Percentiles rank a stretch among this genome's conserved stretches.
These are phyloP conservation scores for Gnathonemus longibarbis DNA, from an alignment of 2,113 vertebrate species.

Conservation along the genomic window DNA sequence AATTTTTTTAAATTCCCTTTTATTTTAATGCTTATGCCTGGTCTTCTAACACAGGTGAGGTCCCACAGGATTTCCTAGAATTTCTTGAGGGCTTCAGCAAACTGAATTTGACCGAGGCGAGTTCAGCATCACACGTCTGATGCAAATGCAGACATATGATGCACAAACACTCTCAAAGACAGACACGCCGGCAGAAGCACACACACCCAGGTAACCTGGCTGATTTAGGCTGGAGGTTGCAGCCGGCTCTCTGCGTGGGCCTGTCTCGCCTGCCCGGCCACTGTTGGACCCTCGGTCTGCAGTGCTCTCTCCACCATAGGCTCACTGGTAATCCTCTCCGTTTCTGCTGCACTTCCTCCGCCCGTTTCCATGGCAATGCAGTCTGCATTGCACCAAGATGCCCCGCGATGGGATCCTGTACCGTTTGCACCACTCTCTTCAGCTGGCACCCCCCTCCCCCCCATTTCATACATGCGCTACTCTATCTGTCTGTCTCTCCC, in stretches of 20 bases:
- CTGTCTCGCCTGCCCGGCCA: not conserved
- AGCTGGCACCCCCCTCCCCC: not conserved
- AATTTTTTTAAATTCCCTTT: not conserved
- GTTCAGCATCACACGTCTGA: not conserved
- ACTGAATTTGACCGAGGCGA: not conserved
- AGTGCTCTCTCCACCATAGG: slow-evolving; percentile 39
- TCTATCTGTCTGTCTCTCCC: not conserved
- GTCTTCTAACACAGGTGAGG: not conserved
- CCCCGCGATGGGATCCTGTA: slow-evolving; percentile 48
- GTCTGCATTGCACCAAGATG: slow-evolving; percentile 76
- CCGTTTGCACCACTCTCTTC: slow-evolving; percentile 22
- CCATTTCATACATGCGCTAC: not conserved
- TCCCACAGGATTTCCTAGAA: not conserved
- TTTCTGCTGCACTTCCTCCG: slow-evolving; percentile 43
- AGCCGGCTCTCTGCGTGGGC: not conserved
- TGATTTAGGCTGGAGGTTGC: not conserved
- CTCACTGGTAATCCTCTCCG: slow-evolving; percentile 59
- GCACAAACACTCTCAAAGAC: slow-evolving; percentile 19
- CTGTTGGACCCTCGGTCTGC: slow-evolving; percentile 23
- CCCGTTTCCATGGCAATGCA: slow-evolving; percentile 76
- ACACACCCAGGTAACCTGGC: not conserved
- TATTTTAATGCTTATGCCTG: not conserved
- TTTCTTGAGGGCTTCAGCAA: not conserved
- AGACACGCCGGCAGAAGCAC: not conserved
- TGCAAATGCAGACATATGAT: slow-evolving; percentile 15